Evolutionary conservation across 2,797 vertebrate genomes (phyloP), one percentile per base, ranked within the genome.

Genomic region (Falco rusticolus): DNA sequence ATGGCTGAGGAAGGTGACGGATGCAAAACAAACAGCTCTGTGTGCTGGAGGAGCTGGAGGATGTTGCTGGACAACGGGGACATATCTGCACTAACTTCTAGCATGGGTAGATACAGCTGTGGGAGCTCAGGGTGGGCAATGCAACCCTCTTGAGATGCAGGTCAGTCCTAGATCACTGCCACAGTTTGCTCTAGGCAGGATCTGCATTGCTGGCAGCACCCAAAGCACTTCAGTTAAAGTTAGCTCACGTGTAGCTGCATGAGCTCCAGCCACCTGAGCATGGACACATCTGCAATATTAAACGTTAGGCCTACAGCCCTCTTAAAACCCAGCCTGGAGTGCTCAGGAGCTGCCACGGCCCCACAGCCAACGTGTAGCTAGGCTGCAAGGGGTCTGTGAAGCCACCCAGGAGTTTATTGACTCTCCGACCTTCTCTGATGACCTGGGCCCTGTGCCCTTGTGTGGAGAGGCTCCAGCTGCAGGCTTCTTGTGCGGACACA

Each of bases 281-380:
- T 0, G 13, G 28, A 33, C 10, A 17, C 9, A 12, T 3, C 18
- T 41, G 21, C 31, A 65, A 41, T 63, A 43, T 10, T 51, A 26
- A 37, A 65, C 10, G 9, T 24, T 57, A 54, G 5, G 5, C 12
- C 16, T 24, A 19, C 0, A 0, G 24, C 19, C 39, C 25, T 45
- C n/a, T 76, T 83, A 65, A 92, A 94, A 22, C 7, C 10, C 70
- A 78, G 8, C 3, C 24, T 48, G 33, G 14, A 66, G 29, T 7
- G 14, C 31, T 45, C 20, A 72, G 54, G 54, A 76, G 22, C 15
- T 82, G 53, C 25, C 74, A 59, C 0, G 0, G 31, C 8, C 87
- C 26, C 41, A n/a, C 26, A 86, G 33, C 17, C 10, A 14, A 37
- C 0, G 8, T 15, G 29, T 5, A 66, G 10, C 2, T 50, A 26